Evolutionary conservation across 2,888 invertebrate species (phyloP).

Genomic region (Heteromurus nitidus): DNA sequence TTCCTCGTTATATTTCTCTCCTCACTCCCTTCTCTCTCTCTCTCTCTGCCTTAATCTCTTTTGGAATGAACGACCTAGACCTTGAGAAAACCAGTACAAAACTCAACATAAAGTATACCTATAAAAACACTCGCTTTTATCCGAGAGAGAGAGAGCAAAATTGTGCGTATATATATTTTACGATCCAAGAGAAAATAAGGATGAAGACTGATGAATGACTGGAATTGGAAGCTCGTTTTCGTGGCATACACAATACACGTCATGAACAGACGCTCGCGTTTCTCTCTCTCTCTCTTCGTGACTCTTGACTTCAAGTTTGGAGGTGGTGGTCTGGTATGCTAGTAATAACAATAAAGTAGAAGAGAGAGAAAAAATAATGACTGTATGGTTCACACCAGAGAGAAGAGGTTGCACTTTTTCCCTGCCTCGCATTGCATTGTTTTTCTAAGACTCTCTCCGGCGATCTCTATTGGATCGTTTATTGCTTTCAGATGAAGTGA

Average conservation of each 20-base stretch:
- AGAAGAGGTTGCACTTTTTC: constrained; percentile 32
- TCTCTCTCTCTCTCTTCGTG: neutral
- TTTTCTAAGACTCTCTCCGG: neutral
- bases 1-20: constrained; percentile 52
- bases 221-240: neutral
- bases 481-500: constrained; percentile 53
- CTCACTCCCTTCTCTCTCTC: constrained; percentile 17
- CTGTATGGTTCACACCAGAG: constrained; percentile 6
- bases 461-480: constrained; percentile 21
- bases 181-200: neutral
- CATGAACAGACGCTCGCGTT: neutral
- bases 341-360: constrained; percentile 50
- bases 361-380: constrained; percentile 49
- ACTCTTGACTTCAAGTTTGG: neutral
- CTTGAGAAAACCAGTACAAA: constrained; percentile 27
- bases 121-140: neutral
- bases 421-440: constrained; percentile 1
- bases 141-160: neutral
- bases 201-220: constrained; percentile 33
- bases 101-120: neutral
- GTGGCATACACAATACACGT: constrained; percentile 33
- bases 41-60: neutral
- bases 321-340: neutral
- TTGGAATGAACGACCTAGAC: constrained; percentile 52
- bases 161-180: neutral